Evolutionary conservation across 1,140 invertebrate species (phyloP).

Genomic region (Conus ventricosus): DNA sequence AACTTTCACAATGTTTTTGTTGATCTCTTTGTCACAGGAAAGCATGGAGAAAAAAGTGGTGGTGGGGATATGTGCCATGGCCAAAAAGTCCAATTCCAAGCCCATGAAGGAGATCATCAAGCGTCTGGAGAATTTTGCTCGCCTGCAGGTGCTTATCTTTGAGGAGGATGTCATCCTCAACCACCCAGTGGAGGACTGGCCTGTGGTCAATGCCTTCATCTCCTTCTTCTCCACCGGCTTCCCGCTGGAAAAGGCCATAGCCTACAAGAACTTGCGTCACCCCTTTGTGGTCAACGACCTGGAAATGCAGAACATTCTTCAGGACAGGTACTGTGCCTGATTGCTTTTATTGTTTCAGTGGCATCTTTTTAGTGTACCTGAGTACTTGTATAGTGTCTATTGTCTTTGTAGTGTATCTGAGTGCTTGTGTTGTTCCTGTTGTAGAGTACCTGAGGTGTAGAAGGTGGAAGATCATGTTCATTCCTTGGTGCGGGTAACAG

Average conservation of each 20-base stretch:
- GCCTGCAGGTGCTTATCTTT: constrained; percentile 94
- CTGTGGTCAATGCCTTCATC: constrained; percentile 96
- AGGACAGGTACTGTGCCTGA: constrained; percentile 77
- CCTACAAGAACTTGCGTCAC: constrained; percentile 93
- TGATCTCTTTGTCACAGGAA: constrained; percentile 10
- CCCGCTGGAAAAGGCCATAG: constrained; percentile 98
- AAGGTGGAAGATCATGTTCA: no score
- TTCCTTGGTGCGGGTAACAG: no score
- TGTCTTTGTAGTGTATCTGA: no score
- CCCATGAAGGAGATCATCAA: constrained; percentile 99
- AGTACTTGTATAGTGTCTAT: no score
- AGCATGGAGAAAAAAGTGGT: constrained; percentile 77
- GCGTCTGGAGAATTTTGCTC: constrained; percentile 95
- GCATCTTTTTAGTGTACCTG: neutral
- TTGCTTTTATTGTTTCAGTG: neutral
- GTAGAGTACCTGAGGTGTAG: constrained; percentile 82
- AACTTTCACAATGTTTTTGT: no score
- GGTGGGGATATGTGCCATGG: constrained; percentile 98
- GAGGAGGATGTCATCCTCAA: constrained; percentile 88
- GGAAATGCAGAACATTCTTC: constrained; percentile 98
- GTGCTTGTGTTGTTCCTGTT: no score
- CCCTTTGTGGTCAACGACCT: constrained; percentile 99
- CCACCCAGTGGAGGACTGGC: constrained; percentile 98
- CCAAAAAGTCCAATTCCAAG: constrained; percentile 98
- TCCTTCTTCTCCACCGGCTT: constrained; percentile 99